These are phyloP conservation scores for Eristalinus sepulchralis DNA, from an alignment of 2,888 invertebrate genomes.

Conservation along the genomic window DNA sequence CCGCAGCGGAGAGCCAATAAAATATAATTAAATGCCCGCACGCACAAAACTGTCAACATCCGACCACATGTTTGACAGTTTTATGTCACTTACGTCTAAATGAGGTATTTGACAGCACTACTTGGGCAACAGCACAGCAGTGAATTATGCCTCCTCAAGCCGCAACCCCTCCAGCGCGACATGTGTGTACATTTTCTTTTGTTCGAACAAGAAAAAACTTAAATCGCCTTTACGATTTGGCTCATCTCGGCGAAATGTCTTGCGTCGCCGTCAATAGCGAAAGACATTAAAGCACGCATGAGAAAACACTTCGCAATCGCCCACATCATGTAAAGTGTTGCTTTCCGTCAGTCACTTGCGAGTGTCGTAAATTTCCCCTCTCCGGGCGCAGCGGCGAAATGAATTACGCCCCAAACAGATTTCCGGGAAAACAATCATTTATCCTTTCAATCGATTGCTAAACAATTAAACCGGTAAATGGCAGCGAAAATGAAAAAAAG, in stretches of 20 bases:
- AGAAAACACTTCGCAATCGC: not conserved
- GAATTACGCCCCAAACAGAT: constrained; percentile 11
- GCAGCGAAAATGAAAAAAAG: constrained; percentile 2
- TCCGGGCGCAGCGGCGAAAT: not conserved
- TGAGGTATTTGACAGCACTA: not conserved
- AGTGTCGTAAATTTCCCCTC: constrained; percentile 28
- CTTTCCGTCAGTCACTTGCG: not conserved
- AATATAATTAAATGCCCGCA: not conserved
- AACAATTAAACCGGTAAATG: constrained; percentile 53
- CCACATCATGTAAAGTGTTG: not conserved
- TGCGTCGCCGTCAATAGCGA: not conserved
- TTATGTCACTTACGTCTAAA: not conserved
- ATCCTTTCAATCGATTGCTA: constrained; percentile 63
- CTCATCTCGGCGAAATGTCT: not conserved
- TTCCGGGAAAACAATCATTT: constrained; percentile 59
- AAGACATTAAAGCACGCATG: not conserved
- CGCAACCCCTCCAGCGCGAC: not conserved
- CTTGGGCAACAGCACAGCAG: not conserved
- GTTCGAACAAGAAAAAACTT: not conserved
- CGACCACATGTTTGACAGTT: constrained; percentile 1
- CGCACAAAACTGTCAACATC: not conserved
- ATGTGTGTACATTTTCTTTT: not conserved
- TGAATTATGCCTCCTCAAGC: not conserved
- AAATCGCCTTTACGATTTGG: not conserved
- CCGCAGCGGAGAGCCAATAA: not conserved